Percentiles rank a stretch among this genome's conserved stretches.
These are phyloP conservation scores for Euglossa dilemma DNA, from an alignment of 1,140 invertebrate species.

Conservation along the genomic window DNA sequence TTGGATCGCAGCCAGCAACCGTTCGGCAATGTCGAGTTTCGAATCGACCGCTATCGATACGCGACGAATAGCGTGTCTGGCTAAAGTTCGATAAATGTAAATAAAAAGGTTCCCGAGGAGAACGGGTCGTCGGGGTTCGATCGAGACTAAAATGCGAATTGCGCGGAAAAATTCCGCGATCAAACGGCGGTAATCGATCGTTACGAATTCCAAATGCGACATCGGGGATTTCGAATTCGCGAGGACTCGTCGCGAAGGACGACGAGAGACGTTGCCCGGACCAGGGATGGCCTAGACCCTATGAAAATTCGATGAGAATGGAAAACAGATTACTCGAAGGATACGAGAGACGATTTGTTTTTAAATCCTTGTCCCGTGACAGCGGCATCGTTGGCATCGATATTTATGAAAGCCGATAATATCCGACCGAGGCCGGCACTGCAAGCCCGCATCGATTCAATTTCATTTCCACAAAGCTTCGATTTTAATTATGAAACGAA, in stretches of 20 bases:
- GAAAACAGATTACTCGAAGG: neutral
- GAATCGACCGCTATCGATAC: neutral
- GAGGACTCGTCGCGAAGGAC: no score
- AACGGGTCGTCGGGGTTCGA: no score
- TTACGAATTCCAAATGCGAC: no score
- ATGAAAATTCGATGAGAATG: neutral
- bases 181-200: no score
- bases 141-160: no score
- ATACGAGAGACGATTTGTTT: neutral
- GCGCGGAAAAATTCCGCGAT: no score
- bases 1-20: conserved; percentile 37
- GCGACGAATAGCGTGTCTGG: neutral
- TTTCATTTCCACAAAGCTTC: conserved; percentile 27
- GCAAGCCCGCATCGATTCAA: conserved; percentile 53
- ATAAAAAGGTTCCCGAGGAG: neutral
- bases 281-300: no score
- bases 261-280: no score
- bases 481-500: conserved; percentile 56
- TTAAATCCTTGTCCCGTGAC: neutral
- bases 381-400: neutral
- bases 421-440: conserved; percentile 13
- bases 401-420: conserved; percentile 57
- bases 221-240: no score
- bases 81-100: neutral
- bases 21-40: conserved; percentile 23